phyloP scores from a whole-genome alignment of 2,113 vertebrate species.

The Scomber scombrus region DNA sequence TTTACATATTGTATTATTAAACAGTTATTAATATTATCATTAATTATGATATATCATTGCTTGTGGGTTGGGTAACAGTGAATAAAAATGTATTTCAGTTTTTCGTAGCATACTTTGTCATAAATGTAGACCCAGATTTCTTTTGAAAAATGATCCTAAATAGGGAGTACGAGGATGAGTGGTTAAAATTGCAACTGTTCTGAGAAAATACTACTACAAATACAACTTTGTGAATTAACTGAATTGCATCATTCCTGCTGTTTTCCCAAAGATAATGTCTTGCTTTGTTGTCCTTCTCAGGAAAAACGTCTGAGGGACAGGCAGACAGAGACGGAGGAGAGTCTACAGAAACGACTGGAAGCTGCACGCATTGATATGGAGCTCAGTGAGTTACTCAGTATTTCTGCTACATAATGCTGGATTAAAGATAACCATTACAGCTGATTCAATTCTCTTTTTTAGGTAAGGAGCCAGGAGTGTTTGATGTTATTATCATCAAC shows the following conservation, averaged over 20 bases:
- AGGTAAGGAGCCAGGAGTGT: constrained; percentile 95
- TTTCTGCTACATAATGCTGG: background rate
- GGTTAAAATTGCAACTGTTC: too few relatives aligned
- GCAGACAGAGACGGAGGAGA: constrained; percentile 93
- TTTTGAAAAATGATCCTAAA: too few relatives aligned
- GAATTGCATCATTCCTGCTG: too few relatives aligned
- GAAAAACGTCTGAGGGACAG: constrained; percentile 92
- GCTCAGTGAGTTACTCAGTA: constrained; percentile 87
- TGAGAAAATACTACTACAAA: too few relatives aligned
- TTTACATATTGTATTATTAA: background rate
- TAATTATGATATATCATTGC: too few relatives aligned
- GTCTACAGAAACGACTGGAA: constrained; percentile 89
- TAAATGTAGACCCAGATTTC: too few relatives aligned
- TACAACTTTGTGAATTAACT: too few relatives aligned
- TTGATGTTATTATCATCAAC: constrained; percentile 93
- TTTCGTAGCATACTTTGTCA: background rate
- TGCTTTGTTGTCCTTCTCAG: constrained; percentile 72
- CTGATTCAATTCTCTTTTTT: background rate
- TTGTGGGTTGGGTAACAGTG: too few relatives aligned
- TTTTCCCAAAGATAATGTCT: background rate
- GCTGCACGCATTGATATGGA: constrained; percentile 91
- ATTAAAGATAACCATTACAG: background rate
- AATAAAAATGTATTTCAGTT: background rate
- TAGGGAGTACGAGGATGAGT: too few relatives aligned
- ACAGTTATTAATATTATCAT: too few relatives aligned